Evolutionary conservation across 1,140 invertebrate genomes (phyloP), one percentile per base, ranked within the genome.

Genomic region (Drosophila albomicans): DNA sequence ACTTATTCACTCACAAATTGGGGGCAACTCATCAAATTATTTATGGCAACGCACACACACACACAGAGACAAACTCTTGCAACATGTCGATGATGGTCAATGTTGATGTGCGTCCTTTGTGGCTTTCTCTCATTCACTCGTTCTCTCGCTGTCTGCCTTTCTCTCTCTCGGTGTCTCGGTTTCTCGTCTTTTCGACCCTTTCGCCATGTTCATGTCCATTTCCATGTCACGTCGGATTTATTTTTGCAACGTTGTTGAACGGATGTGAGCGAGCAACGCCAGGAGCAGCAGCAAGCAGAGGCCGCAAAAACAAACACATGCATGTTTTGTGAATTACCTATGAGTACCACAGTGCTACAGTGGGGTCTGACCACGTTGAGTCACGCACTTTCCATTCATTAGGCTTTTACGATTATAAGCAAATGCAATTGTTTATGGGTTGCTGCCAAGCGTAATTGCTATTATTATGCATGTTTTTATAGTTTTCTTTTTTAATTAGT

Each of bases 21-120:
- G 79, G 84, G 72, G 52, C 77, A 69, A 38, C 41, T 69, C 58
- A 89, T 87, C 78, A 81, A 88, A 89, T 89, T 71, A 84, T 88
- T 88, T 75, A 84, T 89, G 77, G 46, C 84, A 58, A 43, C 20
- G 38, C 8, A 45, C 3, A 51, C 30, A 43, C 4, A 10, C 8
- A 45, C 2, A 25, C n/a, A 43, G 3, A 4, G 20, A 25, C 20
- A 25, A 25, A 25, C 20, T 25, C 15, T 30, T 3, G n/a, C 38
- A 54, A 45, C 38, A 13, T 35, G 46, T 25, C 25, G 45, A 45
- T 59, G 65, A 66, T 67, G 59, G 46, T 57, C 35, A 49, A 46
- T 69, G 72, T 64, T 75, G 68, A 52, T 68, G 52, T 52, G 38
- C 48, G 69, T 82, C 84, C 84, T 88, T 89, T 80, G 82, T 66